phyloP scores from a whole-genome alignment of 2,113 vertebrate genomes.

The Ailurus styani region DNA sequence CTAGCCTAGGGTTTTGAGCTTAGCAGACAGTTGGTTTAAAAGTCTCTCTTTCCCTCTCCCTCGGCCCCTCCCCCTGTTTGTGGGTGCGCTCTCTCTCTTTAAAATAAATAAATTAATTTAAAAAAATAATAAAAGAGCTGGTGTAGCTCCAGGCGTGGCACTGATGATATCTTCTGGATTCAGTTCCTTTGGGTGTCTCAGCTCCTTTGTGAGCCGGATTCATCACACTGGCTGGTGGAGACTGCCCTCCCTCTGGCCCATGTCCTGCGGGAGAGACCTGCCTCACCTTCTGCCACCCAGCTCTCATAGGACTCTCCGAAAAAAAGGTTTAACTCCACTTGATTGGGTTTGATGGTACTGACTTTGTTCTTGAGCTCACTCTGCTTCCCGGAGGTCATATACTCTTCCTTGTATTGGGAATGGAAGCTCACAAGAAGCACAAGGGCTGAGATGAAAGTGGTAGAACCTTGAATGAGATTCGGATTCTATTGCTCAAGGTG shows the following conservation, averaged over 20 bases:
- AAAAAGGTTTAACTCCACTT: neutral
- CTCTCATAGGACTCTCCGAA: neutral
- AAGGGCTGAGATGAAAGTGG: neutral
- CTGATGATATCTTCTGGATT: neutral
- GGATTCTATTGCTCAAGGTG: neutral
- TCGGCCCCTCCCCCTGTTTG: neutral
- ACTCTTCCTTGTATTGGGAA: neutral
- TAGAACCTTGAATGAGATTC: neutral
- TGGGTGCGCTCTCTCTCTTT: neutral
- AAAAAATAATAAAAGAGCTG: neutral
- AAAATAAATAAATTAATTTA: neutral
- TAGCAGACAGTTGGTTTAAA: neutral
- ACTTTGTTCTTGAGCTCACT: neutral
- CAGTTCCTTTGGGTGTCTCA: neutral
- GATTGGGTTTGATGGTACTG: neutral
- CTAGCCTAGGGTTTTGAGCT: neutral
- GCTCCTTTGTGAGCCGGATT: neutral
- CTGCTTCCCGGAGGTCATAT: neutral
- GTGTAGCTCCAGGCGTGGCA: neutral
- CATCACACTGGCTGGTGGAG: neutral
- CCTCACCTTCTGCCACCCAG: neutral
- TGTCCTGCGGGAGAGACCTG: neutral
- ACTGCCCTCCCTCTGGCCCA: neutral
- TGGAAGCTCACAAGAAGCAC: neutral
- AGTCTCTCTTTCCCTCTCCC: neutral